Conservation (phyloP, 2,888 invertebrate genomes). For the Meta bourneti region DNA sequence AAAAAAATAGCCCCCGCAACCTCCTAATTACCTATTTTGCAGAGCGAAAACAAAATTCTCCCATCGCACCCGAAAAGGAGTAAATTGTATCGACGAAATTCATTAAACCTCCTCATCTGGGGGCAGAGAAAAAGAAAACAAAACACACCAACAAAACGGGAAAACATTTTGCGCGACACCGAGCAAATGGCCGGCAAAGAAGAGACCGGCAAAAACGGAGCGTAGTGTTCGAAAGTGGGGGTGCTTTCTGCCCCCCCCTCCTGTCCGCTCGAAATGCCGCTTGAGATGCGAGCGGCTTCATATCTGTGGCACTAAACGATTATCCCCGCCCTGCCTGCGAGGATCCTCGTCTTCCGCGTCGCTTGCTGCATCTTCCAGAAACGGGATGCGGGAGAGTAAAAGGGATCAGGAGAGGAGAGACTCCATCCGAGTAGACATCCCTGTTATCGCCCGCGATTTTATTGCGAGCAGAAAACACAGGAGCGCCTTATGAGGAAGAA, state of each 20-base stretch:
- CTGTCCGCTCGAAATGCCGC: slow-evolving; percentile 54
- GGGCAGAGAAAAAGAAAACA: slow-evolving; percentile 12
- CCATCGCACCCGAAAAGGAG: neutral
- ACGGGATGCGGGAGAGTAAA: slow-evolving; percentile 19
- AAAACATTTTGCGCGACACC: slow-evolving; percentile 56
- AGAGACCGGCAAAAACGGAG: neutral
- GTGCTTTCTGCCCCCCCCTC: neutral
- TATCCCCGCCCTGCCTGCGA: slow-evolving; percentile 71
- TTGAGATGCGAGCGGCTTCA: slow-evolving; percentile 70
- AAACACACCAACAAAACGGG: slow-evolving; percentile 2
- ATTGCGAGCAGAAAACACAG: slow-evolving; percentile 2
- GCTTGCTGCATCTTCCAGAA: slow-evolving; percentile 42
- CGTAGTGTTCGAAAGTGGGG: neutral
- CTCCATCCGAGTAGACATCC: slow-evolving; percentile 43
- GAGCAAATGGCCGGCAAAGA: slow-evolving; percentile 37
- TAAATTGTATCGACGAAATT: slow-evolving; percentile 33
- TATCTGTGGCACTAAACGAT: slow-evolving; percentile 76
- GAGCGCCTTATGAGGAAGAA: too few species aligned
- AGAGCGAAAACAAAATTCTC: slow-evolving; percentile 2
- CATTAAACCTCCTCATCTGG: slow-evolving; percentile 33
- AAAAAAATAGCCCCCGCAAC: slow-evolving; percentile 17
- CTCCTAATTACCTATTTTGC: slow-evolving; percentile 11
- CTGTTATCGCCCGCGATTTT: slow-evolving; percentile 71
- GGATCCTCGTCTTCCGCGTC: slow-evolving; percentile 73
- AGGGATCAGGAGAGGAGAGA: slow-evolving; percentile 2